phyloP scores from a whole-genome alignment of 2,888 invertebrate species.

The Piscicola geometra region DNA sequence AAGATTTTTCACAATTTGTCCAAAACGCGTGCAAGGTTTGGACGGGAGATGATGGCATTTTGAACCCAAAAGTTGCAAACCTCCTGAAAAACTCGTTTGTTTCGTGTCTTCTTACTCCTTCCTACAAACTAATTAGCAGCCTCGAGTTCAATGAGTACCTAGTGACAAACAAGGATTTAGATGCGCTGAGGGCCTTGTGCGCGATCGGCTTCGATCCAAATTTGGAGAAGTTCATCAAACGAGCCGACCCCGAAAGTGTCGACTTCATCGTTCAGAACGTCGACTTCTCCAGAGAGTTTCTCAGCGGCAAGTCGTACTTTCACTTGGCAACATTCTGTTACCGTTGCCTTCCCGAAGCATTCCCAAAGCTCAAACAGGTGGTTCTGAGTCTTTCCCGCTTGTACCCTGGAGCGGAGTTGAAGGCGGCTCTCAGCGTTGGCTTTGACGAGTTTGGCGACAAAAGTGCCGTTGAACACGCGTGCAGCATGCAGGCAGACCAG shows the following conservation, averaged over 20 bases:
- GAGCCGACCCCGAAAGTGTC: background rate
- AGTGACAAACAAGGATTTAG: background rate
- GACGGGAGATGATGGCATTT: background rate
- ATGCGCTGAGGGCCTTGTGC: background rate
- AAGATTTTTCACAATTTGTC: background rate
- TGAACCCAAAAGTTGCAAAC: background rate
- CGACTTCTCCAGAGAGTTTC: background rate
- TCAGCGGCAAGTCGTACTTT: background rate
- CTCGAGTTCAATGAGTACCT: background rate
- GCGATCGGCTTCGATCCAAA: background rate
- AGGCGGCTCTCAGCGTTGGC: background rate
- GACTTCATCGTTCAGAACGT: background rate
- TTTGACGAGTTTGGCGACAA: background rate
- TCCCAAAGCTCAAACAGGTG: background rate
- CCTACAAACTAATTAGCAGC: background rate
- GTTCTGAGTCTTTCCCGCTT: background rate
- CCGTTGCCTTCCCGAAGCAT: background rate
- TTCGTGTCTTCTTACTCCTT: background rate
- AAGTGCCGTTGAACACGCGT: conserved; percentile 22
- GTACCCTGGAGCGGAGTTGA: background rate
- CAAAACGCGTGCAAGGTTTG: background rate
- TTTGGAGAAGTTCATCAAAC: background rate
- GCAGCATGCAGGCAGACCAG: conserved; percentile 22
- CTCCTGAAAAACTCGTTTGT: background rate
- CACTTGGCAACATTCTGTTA: background rate